A percentile compares a stretch with the other conserved stretches of the same genome.
Evolutionary conservation across 2,113 vertebrate species (phyloP).

Genomic region (Sciurus niger): DNA sequence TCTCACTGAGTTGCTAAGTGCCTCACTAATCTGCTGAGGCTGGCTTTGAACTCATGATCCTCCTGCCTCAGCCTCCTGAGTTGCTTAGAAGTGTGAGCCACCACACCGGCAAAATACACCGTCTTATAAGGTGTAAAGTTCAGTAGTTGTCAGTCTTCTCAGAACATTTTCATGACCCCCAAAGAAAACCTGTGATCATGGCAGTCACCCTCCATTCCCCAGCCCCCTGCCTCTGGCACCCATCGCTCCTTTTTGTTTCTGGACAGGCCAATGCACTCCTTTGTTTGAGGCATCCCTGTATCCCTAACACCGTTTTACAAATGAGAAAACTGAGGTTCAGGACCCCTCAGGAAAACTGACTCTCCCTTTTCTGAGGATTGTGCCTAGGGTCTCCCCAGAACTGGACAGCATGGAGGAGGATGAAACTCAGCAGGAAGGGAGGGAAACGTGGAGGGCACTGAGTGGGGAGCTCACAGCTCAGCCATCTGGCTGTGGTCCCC

Average conservation of each 20-base stretch:
- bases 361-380: neutral
- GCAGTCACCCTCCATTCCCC: neutral
- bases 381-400: neutral
- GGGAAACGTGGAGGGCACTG: neutral
- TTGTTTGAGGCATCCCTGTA: neutral
- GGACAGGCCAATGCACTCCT: neutral
- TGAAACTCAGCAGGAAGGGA: neutral
- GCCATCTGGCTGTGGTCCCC: neutral
- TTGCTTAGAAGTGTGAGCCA: no score
- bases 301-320: neutral
- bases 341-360: neutral
- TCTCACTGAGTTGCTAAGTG: no score
- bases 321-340: neutral
- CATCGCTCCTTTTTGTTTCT: neutral
- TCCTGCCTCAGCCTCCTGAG: no score
- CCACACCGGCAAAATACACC: neutral
- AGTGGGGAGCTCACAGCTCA: neutral
- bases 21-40: no score
- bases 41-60: no score
- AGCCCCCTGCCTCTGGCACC: accelerated
- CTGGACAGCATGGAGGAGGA: neutral
- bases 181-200: neutral
- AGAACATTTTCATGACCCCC: neutral
- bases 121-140: neutral
- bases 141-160: neutral